These are phyloP conservation scores for Colletes collaris DNA, from an alignment of 2,888 invertebrate genomes.

Conservation along the genomic window DNA sequence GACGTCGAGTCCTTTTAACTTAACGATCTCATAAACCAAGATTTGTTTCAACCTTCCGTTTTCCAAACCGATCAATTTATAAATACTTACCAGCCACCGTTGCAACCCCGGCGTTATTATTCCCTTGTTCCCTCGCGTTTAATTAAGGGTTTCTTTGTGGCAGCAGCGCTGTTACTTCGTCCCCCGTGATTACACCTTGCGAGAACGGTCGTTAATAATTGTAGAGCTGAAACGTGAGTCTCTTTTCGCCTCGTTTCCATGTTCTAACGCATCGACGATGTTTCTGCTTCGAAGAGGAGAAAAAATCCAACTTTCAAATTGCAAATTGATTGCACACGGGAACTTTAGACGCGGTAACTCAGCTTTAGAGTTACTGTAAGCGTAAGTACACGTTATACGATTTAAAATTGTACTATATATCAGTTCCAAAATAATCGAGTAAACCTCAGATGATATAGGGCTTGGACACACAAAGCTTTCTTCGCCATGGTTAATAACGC, in stretches of 20 bases:
- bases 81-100: constrained; percentile 16
- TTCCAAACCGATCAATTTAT: constrained; percentile 5
- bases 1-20: constrained; percentile 63
- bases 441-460: too few species aligned
- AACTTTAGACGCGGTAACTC: too few species aligned
- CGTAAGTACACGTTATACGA: too few species aligned
- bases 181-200: constrained; percentile 2
- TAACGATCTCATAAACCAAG: constrained; percentile 67
- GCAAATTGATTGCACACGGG: too few species aligned
- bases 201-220: constrained; percentile 3
- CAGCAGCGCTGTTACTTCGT: neutral
- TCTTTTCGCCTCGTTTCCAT: neutral
- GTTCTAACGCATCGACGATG: neutral
- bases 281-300: too few species aligned
- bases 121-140: constrained; percentile 1
- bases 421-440: too few species aligned
- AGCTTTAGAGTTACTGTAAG: too few species aligned
- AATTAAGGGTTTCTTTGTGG: constrained; percentile 9
- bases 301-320: too few species aligned
- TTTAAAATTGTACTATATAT: too few species aligned
- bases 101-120: neutral
- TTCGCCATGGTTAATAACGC: too few species aligned
- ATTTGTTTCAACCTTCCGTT: neutral
- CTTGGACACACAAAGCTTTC: too few species aligned
- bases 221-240: neutral